A percentile compares a stretch with the other conserved stretches of the same genome.
phyloP scores from a whole-genome alignment of 2,888 invertebrate species.

The Hetaerina titia region DNA sequence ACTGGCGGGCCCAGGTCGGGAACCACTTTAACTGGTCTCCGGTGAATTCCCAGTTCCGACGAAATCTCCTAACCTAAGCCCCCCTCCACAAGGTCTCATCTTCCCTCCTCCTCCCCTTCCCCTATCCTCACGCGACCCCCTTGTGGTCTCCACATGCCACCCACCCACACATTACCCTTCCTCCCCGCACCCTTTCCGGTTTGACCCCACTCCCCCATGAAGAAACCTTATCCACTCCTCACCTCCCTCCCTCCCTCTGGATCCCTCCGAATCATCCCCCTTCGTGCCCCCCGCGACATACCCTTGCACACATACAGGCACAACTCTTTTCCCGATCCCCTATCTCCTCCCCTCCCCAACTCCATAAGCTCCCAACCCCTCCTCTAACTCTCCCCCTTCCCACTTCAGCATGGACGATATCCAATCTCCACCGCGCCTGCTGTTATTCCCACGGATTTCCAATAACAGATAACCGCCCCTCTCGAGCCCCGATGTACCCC shows the following conservation, averaged over 20 bases:
- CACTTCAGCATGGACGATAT: conserved; percentile 35
- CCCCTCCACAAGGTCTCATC: background rate
- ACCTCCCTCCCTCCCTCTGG: background rate
- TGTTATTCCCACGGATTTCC: conserved; percentile 39
- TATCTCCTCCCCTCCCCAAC: background rate
- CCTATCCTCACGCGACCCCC: no score
- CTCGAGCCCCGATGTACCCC: background rate
- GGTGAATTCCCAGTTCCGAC: background rate
- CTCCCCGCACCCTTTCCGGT: no score
- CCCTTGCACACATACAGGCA: background rate
- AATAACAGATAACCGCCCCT: conserved; percentile 23
- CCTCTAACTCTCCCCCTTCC: background rate
- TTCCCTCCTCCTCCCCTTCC: no score
- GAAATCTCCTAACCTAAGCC: background rate
- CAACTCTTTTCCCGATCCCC: background rate
- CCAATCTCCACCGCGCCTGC: conserved; percentile 31
- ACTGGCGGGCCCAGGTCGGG: background rate
- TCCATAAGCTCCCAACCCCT: background rate
- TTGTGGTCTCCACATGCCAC: no score
- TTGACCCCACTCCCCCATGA: background rate
- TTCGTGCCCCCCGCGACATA: background rate
- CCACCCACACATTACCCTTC: no score
- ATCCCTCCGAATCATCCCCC: background rate
- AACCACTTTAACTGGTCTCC: background rate
- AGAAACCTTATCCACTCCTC: background rate